Conservation (phyloP, 2,888 invertebrate genomes). For the Creontiades dilutus region DNA sequence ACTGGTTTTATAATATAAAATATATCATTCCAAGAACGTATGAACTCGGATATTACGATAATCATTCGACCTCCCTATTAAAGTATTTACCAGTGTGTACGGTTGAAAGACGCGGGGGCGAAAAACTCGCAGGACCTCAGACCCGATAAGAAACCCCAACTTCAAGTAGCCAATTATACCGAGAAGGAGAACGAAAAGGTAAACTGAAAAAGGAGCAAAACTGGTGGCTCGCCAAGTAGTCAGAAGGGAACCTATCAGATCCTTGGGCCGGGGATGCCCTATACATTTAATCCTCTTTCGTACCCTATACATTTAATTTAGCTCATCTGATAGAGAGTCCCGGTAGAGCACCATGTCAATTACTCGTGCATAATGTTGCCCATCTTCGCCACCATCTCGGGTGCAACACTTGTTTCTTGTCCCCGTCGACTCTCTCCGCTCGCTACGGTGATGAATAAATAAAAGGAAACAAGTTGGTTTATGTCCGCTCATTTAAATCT, state of each 20-base stretch:
- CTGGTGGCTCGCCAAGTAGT: slow-evolving; percentile 38
- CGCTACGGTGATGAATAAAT: slow-evolving; percentile 65
- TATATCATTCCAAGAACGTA: too few relatives aligned
- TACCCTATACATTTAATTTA: slow-evolving; percentile 66
- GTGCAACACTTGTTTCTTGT: slow-evolving; percentile 68
- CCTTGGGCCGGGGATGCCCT: slow-evolving; percentile 29
- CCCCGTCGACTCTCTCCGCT: not conserved
- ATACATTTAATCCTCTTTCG: slow-evolving; percentile 49
- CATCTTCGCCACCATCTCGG: slow-evolving; percentile 69
- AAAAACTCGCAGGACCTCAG: slow-evolving; percentile 3
- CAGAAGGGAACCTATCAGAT: slow-evolving; percentile 61
- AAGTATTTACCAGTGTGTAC: not conserved
- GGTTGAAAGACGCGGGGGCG: slow-evolving; percentile 61
- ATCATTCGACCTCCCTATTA: slow-evolving; percentile 14
- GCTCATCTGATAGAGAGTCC: slow-evolving; percentile 64
- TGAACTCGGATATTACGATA: too few relatives aligned
- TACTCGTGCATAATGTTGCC: slow-evolving; percentile 70
- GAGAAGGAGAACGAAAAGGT: slow-evolving; percentile 38
- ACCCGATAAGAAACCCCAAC: slow-evolving; percentile 54
- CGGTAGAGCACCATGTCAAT: slow-evolving; percentile 71
- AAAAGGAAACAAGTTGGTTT: slow-evolving; percentile 71
- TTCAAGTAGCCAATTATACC: slow-evolving; percentile 70
- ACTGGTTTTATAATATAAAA: too few relatives aligned
- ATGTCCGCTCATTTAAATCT: slow-evolving; percentile 69
- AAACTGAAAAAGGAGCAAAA: slow-evolving; percentile 35